Evolutionary conservation across 2,113 vertebrate genomes (phyloP).

Genomic region (Vulpes vulpes): DNA sequence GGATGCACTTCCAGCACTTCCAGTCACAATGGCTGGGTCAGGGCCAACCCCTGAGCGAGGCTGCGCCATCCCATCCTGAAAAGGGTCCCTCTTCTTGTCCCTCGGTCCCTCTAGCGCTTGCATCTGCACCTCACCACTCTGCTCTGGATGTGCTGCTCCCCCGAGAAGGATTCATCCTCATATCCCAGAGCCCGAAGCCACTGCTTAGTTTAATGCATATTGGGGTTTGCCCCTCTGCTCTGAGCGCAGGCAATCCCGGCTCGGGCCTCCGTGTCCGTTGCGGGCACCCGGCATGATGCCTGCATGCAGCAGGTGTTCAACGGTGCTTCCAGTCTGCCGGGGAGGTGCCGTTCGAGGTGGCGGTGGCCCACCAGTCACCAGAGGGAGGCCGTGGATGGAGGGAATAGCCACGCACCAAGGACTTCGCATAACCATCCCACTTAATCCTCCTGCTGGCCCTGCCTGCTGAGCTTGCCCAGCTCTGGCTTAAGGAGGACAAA

Average conservation of each 20-base stretch:
- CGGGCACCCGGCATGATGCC: neutral
- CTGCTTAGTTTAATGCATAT: accelerated
- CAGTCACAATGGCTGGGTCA: neutral
- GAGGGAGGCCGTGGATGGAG: neutral
- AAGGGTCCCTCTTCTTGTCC: neutral
- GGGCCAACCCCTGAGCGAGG: neutral
- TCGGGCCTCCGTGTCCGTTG: neutral
- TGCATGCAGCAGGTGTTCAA: neutral
- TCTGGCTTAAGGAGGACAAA: neutral
- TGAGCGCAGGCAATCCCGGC: too few relatives aligned
- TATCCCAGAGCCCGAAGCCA: neutral
- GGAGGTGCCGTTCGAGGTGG: neutral
- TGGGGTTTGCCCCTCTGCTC: accelerated
- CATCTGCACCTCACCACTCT: neutral
- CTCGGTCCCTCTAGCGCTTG: accelerated
- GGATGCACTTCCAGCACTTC: neutral
- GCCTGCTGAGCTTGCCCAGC: accelerated
- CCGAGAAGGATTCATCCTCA: neutral
- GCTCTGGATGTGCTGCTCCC: neutral
- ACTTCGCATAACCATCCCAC: accelerated
- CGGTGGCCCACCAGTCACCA: neutral
- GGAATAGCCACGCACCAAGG: neutral
- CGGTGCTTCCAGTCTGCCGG: neutral
- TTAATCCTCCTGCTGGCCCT: neutral
- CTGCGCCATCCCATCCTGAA: neutral